Conservation (phyloP, 2,888 invertebrate genomes). For the Acleris sparsana region DNA sequence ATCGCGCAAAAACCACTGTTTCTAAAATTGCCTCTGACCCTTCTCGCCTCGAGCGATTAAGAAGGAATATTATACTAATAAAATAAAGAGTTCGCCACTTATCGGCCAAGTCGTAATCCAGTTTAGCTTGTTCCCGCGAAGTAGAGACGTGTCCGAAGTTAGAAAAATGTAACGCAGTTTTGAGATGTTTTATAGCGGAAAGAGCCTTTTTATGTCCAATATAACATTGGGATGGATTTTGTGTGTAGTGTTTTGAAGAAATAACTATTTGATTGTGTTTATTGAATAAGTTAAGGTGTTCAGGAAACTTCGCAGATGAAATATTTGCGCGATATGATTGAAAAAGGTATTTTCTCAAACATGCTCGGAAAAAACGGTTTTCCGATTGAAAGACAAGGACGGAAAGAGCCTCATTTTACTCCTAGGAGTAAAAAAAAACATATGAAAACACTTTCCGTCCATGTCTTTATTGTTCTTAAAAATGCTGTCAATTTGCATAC, state of each 20-base stretch:
- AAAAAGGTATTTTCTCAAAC: too few species aligned
- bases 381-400: too few species aligned
- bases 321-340: neutral
- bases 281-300: neutral
- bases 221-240: constrained; percentile 1
- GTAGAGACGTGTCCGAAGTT: constrained; percentile 16
- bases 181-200: constrained; percentile 18
- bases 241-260: constrained; percentile 4
- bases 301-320: too few species aligned
- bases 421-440: too few species aligned
- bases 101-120: constrained; percentile 38
- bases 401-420: too few species aligned
- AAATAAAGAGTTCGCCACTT: constrained; percentile 49
- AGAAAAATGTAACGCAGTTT: constrained; percentile 30
- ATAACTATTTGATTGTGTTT: constrained; percentile 1
- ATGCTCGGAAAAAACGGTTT: too few species aligned
- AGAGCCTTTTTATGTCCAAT: constrained; percentile 24
- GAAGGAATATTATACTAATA: constrained; percentile 47
- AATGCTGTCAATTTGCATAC: too few species aligned
- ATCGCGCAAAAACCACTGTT: constrained; percentile 11
- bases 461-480: too few species aligned
- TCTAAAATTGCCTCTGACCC: neutral
- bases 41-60: constrained; percentile 45
- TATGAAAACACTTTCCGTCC: too few species aligned
- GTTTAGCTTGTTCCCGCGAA: constrained; percentile 9